Conservation (phyloP, 2,113 vertebrate genomes). For the Cyanoderma ruficeps region DNA sequence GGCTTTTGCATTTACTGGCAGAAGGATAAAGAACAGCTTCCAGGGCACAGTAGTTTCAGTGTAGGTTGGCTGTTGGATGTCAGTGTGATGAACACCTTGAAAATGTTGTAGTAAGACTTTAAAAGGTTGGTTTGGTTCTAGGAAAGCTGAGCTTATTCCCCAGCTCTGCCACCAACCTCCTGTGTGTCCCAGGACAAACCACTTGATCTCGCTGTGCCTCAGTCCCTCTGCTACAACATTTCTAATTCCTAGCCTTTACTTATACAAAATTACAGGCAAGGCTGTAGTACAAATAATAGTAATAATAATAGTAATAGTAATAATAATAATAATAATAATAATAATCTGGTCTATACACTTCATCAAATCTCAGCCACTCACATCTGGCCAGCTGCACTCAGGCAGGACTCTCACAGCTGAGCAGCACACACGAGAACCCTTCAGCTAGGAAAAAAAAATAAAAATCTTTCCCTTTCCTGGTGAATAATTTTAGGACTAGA, state of each 20-base stretch:
- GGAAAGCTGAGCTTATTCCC: neutral
- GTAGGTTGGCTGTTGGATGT: neutral
- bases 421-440: slow-evolving; percentile 12
- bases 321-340: neutral
- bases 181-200: neutral
- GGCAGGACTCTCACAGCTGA: neutral
- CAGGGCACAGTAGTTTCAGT: neutral
- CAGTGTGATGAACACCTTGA: neutral
- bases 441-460: neutral
- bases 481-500: slow-evolving; percentile 49
- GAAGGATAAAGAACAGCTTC: neutral
- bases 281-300: neutral
- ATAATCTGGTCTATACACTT: neutral
- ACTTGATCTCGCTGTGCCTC: neutral
- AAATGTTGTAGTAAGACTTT: neutral
- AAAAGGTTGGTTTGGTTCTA: neutral
- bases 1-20: neutral
- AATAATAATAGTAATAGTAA: neutral
- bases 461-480: neutral
- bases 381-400: neutral
- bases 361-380: neutral
- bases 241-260: neutral
- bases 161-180: neutral
- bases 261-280: neutral
- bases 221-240: neutral